Evolutionary conservation across 2,113 vertebrate species (phyloP).

Genomic region (Pitta sordida): DNA sequence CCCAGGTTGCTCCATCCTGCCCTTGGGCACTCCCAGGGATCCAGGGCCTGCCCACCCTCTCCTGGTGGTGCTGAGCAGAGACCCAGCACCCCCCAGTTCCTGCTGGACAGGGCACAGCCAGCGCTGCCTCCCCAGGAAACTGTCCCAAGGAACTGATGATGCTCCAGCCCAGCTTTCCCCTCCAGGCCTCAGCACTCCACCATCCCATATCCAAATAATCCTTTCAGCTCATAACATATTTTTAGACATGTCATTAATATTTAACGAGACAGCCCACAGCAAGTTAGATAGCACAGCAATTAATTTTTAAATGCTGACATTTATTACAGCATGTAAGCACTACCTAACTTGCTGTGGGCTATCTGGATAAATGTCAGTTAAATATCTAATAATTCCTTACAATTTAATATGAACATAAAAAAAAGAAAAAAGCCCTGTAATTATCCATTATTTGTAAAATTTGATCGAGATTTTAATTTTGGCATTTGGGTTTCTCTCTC

Average conservation of each 20-base stretch:
- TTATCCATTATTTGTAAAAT: slow-evolving; percentile 68
- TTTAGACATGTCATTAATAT: slow-evolving; percentile 66
- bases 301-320: slow-evolving; percentile 74
- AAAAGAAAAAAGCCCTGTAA: slow-evolving; percentile 25
- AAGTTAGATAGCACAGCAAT: slow-evolving; percentile 72
- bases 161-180: not conserved
- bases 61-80: not conserved
- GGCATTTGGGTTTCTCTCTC: not conserved
- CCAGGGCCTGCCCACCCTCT: not conserved
- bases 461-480: slow-evolving; percentile 63
- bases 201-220: slow-evolving; percentile 53
- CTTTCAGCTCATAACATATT: slow-evolving; percentile 58
- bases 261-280: slow-evolving; percentile 70
- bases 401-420: slow-evolving; percentile 55
- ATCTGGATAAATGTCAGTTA: slow-evolving; percentile 72
- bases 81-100: not conserved
- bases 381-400: slow-evolving; percentile 68
- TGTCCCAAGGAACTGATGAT: accelerated
- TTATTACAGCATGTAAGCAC: slow-evolving; percentile 69
- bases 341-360: slow-evolving; percentile 70
- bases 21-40: not conserved
- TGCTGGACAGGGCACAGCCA: accelerated
- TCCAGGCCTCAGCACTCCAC: not conserved
- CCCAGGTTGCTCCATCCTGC: accelerated
- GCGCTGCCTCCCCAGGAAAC: not conserved